Evolutionary conservation across 2,888 invertebrate species (phyloP).

Genomic region (Plagodis pulveraria): DNA sequence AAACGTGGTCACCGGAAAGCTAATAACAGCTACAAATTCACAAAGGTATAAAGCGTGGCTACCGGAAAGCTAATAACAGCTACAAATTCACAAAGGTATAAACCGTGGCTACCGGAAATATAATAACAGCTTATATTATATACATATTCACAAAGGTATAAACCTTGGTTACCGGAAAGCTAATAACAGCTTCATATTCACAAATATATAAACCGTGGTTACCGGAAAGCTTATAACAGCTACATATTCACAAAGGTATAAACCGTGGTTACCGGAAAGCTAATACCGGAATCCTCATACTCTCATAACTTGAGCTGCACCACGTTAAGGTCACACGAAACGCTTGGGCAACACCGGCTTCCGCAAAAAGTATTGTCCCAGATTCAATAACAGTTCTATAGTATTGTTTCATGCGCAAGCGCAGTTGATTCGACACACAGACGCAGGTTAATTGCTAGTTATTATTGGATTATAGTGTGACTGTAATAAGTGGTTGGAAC

Average conservation of each 20-base stretch:
- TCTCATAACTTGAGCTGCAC: constrained; percentile 41
- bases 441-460: constrained; percentile 7
- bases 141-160: too few relatives aligned
- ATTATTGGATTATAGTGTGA: background rate
- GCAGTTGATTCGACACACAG: constrained; percentile 37
- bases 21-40: too few relatives aligned
- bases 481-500: background rate
- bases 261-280: constrained; percentile 9
- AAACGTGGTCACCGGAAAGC: too few relatives aligned
- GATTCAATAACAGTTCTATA: background rate
- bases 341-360: constrained; percentile 65
- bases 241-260: background rate
- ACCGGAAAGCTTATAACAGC: constrained; percentile 1
- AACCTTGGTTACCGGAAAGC: too few relatives aligned
- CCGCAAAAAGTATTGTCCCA: constrained; percentile 66
- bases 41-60: too few relatives aligned
- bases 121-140: too few relatives aligned
- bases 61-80: too few relatives aligned
- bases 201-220: background rate
- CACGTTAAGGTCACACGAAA: constrained; percentile 62
- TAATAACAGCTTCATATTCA: too few relatives aligned
- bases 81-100: too few relatives aligned
- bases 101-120: too few relatives aligned
- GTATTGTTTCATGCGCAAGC: constrained; percentile 58
- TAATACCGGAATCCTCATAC: constrained; percentile 6